A percentile compares a stretch with the other conserved stretches of the same genome.
Evolutionary conservation across 2,797 vertebrate genomes (phyloP).

Genomic region (Sebastes vulpes): DNA sequence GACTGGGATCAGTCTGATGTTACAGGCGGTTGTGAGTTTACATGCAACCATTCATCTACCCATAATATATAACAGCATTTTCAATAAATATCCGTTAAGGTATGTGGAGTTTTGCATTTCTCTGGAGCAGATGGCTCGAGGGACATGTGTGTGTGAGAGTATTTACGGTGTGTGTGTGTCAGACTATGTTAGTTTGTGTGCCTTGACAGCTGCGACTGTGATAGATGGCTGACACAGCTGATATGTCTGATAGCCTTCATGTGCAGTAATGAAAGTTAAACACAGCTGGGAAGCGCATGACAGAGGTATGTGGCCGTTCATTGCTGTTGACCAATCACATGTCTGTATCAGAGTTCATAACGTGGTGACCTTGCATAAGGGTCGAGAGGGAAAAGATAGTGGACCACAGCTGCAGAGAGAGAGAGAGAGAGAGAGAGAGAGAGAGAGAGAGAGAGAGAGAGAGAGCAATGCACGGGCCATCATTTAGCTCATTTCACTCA

Average conservation of each 20-base stretch:
- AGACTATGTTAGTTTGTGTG: constrained; percentile 14
- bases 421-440: not conserved
- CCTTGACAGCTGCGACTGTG: constrained; percentile 60
- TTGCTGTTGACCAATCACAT: constrained; percentile 46
- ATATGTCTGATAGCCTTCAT: constrained; percentile 60
- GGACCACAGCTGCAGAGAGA: constrained; percentile 66
- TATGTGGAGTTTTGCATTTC: constrained; percentile 28
- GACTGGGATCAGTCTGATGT: constrained; percentile 64
- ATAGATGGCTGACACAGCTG: constrained; percentile 68
- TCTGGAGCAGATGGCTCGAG: not conserved
- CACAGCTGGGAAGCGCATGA: constrained; percentile 69
- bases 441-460: constrained; percentile 19
- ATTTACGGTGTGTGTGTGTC: constrained; percentile 13
- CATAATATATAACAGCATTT: constrained; percentile 20
- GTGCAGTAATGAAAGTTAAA: constrained; percentile 74
- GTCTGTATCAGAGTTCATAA: constrained; percentile 23
- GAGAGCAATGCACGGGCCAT: not conserved
- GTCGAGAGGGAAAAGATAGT: constrained; percentile 39
- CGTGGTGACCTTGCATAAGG: constrained; percentile 47
- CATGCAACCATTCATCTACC: constrained; percentile 18
- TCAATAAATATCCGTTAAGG: constrained; percentile 17
- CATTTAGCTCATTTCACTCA: constrained; percentile 63
- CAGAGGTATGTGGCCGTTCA: constrained; percentile 53
- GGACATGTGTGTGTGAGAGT: not conserved
- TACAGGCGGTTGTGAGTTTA: constrained; percentile 57